Evolutionary conservation across 2,888 invertebrate species (phyloP), one percentile per base, ranked within the genome.

Genomic region (Timandra comae): DNA sequence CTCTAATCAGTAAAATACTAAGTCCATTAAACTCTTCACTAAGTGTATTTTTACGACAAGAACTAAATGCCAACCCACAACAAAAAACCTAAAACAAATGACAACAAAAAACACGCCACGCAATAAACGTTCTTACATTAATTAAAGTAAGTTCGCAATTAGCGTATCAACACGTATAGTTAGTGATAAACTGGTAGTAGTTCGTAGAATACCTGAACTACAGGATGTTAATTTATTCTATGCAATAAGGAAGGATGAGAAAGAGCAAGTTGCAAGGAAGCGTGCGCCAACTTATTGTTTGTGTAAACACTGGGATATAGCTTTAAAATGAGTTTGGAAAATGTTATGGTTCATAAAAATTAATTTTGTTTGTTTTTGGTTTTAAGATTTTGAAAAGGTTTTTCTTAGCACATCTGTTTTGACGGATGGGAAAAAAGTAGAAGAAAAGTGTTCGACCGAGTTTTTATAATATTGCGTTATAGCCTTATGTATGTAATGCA

Each of bases 181-280:
- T 41, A 27, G 55, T 63, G 59, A 63, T 61, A 52, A 61, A 63
- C 58, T 57, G 49, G 52, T 46, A 39, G 54, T 63, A 63, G 54
- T 63, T 61, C 48, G 52, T 56, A 56, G 54, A 59, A 63, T 63
- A 61, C 61, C 61, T 62, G 48, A 29, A 54, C 52, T 46, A 54
- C 55, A 50, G 49, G 57, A 60, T 59, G 63, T 57, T 63, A 60
- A 61, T 59, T 62, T 62, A 62, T 62, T 59, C 56, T 39, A 55
- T 56, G 60, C 56, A 59, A 62, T 58, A 62, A 56, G 57, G 45
- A 46, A 48, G 46, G 54, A n/a, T n/a, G n/a, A n/a, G n/a, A 46
- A 46, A 41, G 45, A 43, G 46, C 38, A 35, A 43, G 45, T 43
- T 43, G 37, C 24, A 38, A 41, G 46, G 30, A 49, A 36, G 29